Conservation (phyloP, 1,140 invertebrate species). For the Atopsyche davidsoni region DNA sequence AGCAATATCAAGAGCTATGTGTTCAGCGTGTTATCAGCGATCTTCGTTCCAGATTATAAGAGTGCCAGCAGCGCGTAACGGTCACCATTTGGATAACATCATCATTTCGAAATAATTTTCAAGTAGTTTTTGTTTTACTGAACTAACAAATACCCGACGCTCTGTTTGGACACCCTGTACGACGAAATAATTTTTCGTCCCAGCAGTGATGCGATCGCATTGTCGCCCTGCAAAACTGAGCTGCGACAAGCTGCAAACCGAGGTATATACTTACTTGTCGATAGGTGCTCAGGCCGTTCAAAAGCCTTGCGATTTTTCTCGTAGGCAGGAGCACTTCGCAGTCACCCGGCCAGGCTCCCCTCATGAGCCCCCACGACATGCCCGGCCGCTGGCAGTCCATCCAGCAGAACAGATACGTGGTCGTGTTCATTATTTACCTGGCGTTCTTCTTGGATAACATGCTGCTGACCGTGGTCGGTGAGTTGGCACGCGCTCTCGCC, state of each 20-base stretch:
- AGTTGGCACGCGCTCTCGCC: too few species aligned
- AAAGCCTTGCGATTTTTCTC: conserved; percentile 4
- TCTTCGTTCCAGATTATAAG: too few species aligned
- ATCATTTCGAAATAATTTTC: too few species aligned
- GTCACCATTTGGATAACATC: too few species aligned
- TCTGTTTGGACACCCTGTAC: too few species aligned
- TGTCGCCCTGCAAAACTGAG: neutral
- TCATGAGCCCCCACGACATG: conserved; percentile 3
- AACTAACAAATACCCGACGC: too few species aligned
- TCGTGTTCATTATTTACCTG: conserved; percentile 58
- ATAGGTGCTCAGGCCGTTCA: conserved; percentile 4
- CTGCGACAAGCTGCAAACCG: conserved; percentile 5
- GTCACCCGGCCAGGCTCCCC: neutral
- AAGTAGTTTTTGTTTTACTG: too few species aligned
- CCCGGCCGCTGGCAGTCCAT: conserved; percentile 8
- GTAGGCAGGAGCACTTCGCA: neutral
- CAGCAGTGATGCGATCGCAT: neutral
- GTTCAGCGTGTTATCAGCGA: too few species aligned
- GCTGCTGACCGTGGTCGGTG: conserved; percentile 71
- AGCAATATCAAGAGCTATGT: too few species aligned
- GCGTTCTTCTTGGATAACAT: conserved; percentile 71
- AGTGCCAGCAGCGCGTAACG: too few species aligned
- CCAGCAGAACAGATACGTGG: conserved; percentile 19
- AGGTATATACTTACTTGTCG: conserved; percentile 7
- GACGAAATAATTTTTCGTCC: too few species aligned